Conservation (phyloP, 2,888 invertebrate species). For the Troides aeacus region DNA sequence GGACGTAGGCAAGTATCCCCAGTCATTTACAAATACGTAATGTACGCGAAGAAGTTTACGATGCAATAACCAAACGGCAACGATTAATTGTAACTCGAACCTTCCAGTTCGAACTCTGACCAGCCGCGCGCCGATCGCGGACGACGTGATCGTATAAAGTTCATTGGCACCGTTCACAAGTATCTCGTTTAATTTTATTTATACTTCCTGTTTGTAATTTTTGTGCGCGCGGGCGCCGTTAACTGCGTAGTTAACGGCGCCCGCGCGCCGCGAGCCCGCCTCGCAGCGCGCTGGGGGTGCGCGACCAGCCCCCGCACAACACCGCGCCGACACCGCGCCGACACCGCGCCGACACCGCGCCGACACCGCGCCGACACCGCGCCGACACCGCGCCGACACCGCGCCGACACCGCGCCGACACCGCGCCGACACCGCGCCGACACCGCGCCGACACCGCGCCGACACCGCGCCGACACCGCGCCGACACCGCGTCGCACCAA, state of each 20-base stretch:
- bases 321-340: not conserved
- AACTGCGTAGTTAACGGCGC: slow-evolving; percentile 11
- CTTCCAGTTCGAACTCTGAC: no score
- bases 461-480: not conserved
- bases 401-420: not conserved
- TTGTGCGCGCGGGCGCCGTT: slow-evolving; percentile 13
- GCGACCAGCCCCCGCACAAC: slow-evolving; percentile 6
- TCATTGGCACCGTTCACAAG: not conserved
- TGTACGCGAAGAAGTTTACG: no score
- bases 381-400: slow-evolving; percentile 6
- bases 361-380: not conserved
- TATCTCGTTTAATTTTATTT: slow-evolving; percentile 15
- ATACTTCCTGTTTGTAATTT: slow-evolving; percentile 20
- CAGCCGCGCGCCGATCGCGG: no score
- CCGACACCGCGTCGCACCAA: not conserved
- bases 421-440: not conserved
- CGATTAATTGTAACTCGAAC: no score
- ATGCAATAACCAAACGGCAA: no score
- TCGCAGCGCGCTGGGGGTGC: not conserved
- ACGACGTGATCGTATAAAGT: not conserved
- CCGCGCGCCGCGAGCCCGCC: slow-evolving; percentile 4
- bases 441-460: not conserved
- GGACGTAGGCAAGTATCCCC: no score
- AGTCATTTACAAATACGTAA: no score
- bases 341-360: slow-evolving; percentile 9